Evolutionary conservation across 2,113 vertebrate species (phyloP).

Genomic region (Prionailurus viverrinus): DNA sequence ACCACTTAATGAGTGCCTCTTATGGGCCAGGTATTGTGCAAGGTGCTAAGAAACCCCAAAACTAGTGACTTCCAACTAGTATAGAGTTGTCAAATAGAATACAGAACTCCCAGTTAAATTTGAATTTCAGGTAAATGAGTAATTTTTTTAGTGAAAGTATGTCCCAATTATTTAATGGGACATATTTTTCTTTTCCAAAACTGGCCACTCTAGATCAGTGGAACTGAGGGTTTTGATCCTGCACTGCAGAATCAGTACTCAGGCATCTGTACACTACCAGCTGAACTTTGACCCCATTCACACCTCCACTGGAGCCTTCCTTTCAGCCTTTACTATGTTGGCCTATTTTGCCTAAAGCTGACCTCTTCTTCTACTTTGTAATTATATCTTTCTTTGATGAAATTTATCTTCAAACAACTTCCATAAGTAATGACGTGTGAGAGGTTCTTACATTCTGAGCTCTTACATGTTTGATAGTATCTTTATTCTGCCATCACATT

Average conservation of each 20-base stretch:
- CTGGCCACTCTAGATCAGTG: not conserved
- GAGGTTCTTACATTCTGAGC: not conserved
- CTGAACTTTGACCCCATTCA: not conserved
- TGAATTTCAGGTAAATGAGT: slow-evolving; percentile 34
- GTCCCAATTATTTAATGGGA: not conserved
- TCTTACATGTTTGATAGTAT: not conserved
- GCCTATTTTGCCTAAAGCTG: not conserved
- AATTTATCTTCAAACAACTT: slow-evolving; percentile 20
- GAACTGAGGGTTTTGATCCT: not conserved
- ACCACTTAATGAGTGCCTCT: not conserved
- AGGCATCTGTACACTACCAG: not conserved
- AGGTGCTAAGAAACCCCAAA: not conserved
- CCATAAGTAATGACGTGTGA: not conserved
- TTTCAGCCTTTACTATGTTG: not conserved
- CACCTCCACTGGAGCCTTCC: not conserved
- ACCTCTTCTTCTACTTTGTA: not conserved
- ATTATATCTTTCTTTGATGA: slow-evolving; percentile 7
- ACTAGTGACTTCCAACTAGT: not conserved
- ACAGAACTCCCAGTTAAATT: not conserved
- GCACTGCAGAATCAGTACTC: not conserved
- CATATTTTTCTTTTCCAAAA: not conserved
- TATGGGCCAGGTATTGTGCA: not conserved
- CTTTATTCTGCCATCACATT: slow-evolving; percentile 18
- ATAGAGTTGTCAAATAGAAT: not conserved
- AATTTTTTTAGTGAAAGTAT: not conserved